Evolutionary conservation across 2,113 vertebrate species (phyloP).

Genomic region (Barbus barbus): DNA sequence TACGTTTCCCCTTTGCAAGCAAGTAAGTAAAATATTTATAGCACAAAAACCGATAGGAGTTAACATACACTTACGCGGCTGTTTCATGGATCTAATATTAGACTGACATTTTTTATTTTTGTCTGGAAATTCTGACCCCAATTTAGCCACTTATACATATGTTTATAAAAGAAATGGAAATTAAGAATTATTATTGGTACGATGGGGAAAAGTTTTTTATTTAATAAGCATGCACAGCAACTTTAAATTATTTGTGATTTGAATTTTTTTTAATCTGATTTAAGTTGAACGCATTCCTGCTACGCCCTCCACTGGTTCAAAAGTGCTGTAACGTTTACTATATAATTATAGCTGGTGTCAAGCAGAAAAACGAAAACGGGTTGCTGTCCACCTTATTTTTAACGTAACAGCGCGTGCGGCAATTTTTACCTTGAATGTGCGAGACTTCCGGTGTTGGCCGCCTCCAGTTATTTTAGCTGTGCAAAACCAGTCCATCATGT

Average conservation of each 20-base stretch:
- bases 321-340: background rate
- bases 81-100: slow-evolving; percentile 1
- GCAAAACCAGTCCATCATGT: background rate
- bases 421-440: background rate
- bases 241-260: background rate
- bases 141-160: no score
- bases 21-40: slow-evolving; percentile 47
- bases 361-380: background rate
- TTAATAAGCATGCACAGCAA: background rate
- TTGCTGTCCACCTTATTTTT: background rate
- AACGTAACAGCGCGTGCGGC: background rate
- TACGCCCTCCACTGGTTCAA: slow-evolving; percentile 39
- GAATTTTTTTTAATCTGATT: background rate
- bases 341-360: background rate
- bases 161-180: background rate
- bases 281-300: background rate
- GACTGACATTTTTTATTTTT: background rate
- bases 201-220: background rate
- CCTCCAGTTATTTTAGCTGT: no score
- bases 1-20: slow-evolving; percentile 25
- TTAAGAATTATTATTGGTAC: background rate
- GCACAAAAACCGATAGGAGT: slow-evolving; percentile 43
- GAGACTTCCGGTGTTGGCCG: background rate
- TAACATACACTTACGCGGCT: background rate
- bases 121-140: background rate